These are phyloP conservation scores for Drosophila subquinaria DNA, from an alignment of 2,888 invertebrate species.

Conservation along the genomic window DNA sequence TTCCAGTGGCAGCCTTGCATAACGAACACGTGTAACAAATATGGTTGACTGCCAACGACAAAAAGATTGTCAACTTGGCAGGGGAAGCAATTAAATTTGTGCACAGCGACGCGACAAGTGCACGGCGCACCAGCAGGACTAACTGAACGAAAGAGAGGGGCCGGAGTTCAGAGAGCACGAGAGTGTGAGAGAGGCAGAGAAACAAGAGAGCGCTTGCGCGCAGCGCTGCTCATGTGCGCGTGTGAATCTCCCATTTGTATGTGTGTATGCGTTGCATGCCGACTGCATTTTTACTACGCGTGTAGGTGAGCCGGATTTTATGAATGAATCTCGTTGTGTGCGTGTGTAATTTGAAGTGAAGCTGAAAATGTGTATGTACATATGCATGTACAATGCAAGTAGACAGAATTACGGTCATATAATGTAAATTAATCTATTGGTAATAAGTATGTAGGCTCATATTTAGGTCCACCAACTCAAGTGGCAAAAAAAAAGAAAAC, in stretches of 20 bases:
- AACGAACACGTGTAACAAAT: constrained; percentile 81
- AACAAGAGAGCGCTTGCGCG: constrained; percentile 67
- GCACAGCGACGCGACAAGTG: constrained; percentile 63
- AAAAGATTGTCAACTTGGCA: constrained; percentile 66
- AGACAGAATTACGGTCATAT: constrained; percentile 23
- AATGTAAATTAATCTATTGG: constrained; percentile 33
- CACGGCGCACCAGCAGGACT: constrained; percentile 62
- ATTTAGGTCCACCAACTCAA: constrained; percentile 37
- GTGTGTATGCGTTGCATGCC: constrained; percentile 20
- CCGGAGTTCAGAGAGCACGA: constrained; percentile 15
- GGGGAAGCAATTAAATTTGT: constrained; percentile 57
- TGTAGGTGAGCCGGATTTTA: constrained; percentile 82
- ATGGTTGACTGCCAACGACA: constrained; percentile 64
- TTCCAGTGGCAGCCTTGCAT: constrained; percentile 75
- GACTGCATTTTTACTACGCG: constrained; percentile 79
- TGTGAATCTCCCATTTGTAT: constrained; percentile 1
- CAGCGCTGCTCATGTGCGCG: constrained; percentile 15
- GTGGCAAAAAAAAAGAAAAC: constrained; percentile 31
- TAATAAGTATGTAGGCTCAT: constrained; percentile 7
- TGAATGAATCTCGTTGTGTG: constrained; percentile 73
- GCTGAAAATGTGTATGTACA: constrained; percentile 33
- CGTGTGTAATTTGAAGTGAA: constrained; percentile 54
- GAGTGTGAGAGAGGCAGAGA: constrained; percentile 5
- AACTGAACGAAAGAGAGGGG: constrained; percentile 52
- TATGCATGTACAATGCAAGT: constrained; percentile 46